These are phyloP conservation scores for Ceratosolen solmsi DNA, from an alignment of 1,140 invertebrate genomes.

Conservation along the genomic window DNA sequence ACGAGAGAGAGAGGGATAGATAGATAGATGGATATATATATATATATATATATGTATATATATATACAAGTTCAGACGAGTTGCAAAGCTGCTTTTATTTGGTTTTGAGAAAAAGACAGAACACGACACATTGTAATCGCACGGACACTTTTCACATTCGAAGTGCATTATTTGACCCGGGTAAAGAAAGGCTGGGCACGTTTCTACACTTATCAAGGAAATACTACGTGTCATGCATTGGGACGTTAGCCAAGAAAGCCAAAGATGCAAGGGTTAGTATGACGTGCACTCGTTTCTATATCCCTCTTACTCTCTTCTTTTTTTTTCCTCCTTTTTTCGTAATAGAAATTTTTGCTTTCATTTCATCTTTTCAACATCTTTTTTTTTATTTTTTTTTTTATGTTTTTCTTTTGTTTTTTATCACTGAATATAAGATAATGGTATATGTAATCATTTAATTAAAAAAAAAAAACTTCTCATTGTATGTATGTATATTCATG, in stretches of 20 bases:
- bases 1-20: too few species aligned
- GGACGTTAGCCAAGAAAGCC: constrained; percentile 43
- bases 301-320: neutral
- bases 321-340: constrained; percentile 12
- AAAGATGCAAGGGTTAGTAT: constrained; percentile 52
- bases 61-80: too few species aligned
- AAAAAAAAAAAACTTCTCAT: too few species aligned
- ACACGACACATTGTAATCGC: constrained; percentile 33
- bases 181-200: constrained; percentile 42
- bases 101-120: neutral
- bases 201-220: constrained; percentile 52
- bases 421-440: too few species aligned
- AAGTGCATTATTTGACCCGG: constrained; percentile 41
- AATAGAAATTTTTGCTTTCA: constrained; percentile 1
- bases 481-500: too few species aligned
- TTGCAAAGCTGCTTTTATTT: constrained; percentile 29
- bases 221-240: constrained; percentile 53
- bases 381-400: neutral
- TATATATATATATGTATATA: too few species aligned
- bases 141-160: constrained; percentile 49
- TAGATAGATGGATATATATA: neutral
- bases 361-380: neutral
- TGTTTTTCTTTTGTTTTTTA: neutral
- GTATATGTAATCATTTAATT: too few species aligned
- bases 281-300: neutral